These are phyloP conservation scores for Scleropages formosus DNA, from an alignment of 2,797 vertebrate species.

Conservation along the genomic window DNA sequence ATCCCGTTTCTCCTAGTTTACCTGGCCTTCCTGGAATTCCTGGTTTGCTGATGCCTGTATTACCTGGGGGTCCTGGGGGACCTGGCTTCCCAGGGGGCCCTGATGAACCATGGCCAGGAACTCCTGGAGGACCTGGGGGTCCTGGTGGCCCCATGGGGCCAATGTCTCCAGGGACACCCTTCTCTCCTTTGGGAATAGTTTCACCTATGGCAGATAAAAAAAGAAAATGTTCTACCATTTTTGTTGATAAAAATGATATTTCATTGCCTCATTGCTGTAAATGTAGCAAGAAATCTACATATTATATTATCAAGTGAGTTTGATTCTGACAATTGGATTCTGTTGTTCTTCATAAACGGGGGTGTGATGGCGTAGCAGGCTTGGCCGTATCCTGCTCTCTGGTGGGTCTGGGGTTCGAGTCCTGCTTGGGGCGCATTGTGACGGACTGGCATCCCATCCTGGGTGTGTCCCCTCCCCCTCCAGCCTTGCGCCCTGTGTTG, in stretches of 20 bases:
- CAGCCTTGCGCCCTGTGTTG: too few species aligned
- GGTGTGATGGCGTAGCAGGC: too few species aligned
- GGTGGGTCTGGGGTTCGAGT: too few species aligned
- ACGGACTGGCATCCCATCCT: too few species aligned
- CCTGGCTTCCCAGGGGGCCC: conserved; percentile 89
- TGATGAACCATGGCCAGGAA: conserved; percentile 82
- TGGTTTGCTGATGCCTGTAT: conserved; percentile 88
- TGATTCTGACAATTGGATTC: too few species aligned
- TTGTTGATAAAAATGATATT: background rate
- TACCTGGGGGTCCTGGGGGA: conserved; percentile 77
- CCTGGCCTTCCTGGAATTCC: conserved; percentile 93
- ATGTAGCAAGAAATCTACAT: too few species aligned
- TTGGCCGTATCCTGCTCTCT: too few species aligned
- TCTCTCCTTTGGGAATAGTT: conserved; percentile 78
- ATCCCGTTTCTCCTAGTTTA: conserved; percentile 85
- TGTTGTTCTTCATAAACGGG: too few species aligned
- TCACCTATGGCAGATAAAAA: conserved; percentile 54
- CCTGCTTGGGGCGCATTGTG: too few species aligned
- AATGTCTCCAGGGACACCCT: conserved; percentile 79
- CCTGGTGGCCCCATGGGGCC: conserved; percentile 83
- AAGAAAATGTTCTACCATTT: background rate
- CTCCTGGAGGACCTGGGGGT: conserved; percentile 74
- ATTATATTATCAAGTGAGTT: too few species aligned
- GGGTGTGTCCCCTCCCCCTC: too few species aligned
- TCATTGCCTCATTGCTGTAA: background rate